These are phyloP conservation scores for Drosophila melanosoma DNA, from an alignment of 2,888 invertebrate species.

Conservation along the genomic window DNA sequence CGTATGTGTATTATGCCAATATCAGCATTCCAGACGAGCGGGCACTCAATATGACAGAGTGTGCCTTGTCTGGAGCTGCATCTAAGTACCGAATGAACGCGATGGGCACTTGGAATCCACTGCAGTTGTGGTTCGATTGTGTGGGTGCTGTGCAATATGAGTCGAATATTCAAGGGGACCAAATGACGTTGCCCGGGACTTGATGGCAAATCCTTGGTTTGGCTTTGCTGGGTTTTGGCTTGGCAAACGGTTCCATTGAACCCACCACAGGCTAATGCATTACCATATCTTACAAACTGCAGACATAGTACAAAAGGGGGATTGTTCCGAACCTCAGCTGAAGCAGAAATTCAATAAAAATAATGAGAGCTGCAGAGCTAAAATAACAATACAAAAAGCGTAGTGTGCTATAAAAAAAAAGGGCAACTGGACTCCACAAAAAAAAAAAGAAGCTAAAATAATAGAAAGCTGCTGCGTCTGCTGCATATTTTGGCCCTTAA, in stretches of 20 bases:
- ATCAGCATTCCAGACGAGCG: slow-evolving; percentile 53
- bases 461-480: slow-evolving; percentile 70
- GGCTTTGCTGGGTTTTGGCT: not conserved
- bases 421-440: slow-evolving; percentile 36
- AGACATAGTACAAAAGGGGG: slow-evolving; percentile 8
- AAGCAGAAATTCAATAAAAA: slow-evolving; percentile 70
- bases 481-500: slow-evolving; percentile 74
- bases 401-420: slow-evolving; percentile 66
- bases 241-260: slow-evolving; percentile 72
- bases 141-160: slow-evolving; percentile 34
- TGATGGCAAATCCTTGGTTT: slow-evolving; percentile 34
- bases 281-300: slow-evolving; percentile 65
- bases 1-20: slow-evolving; percentile 80
- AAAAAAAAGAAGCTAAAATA: slow-evolving; percentile 59
- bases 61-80: slow-evolving; percentile 35
- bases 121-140: slow-evolving; percentile 20
- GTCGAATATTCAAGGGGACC: slow-evolving; percentile 30
- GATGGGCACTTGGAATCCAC: slow-evolving; percentile 24
- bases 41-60: slow-evolving; percentile 64
- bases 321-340: slow-evolving; percentile 34
- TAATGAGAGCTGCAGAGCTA: slow-evolving; percentile 68
- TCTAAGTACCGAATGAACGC: slow-evolving; percentile 19
- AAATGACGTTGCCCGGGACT: slow-evolving; percentile 23
- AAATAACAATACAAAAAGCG: slow-evolving; percentile 48
- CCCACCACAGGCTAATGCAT: slow-evolving; percentile 58